phyloP scores from a whole-genome alignment of 2,888 invertebrate genomes.

The Ephialtes manifestator region DNA sequence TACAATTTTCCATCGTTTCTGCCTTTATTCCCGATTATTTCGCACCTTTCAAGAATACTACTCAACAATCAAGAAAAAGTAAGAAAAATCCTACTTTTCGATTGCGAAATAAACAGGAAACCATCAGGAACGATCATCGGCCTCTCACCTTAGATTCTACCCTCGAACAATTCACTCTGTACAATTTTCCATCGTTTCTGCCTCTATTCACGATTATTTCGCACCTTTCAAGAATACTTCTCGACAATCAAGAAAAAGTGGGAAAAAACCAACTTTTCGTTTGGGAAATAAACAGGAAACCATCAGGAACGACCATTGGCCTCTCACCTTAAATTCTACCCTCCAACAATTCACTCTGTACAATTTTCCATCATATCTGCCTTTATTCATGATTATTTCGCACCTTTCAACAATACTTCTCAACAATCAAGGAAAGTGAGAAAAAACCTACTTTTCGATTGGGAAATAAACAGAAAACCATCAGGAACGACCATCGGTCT shows the following conservation, averaged over 20 bases:
- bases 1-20: neutral
- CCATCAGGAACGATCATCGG: too few relatives aligned
- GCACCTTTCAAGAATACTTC: conserved; percentile 20
- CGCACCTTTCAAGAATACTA: conserved; percentile 16
- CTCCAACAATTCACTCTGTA: conserved; percentile 23
- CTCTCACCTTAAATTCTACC: conserved; percentile 57
- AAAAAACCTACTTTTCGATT: too few relatives aligned
- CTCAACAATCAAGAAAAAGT: neutral
- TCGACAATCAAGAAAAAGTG: neutral
- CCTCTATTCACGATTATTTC: neutral
- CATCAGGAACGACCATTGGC: too few relatives aligned
- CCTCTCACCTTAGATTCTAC: conserved; percentile 56
- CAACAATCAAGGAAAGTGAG: neutral
- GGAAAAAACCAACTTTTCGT: too few relatives aligned
- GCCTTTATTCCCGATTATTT: neutral
- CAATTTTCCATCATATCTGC: neutral
- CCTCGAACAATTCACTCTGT: conserved; percentile 26
- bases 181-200: neutral
- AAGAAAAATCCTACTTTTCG: too few relatives aligned
- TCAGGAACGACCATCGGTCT: too few relatives aligned
- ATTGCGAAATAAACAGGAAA: too few relatives aligned
- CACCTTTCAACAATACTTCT: conserved; percentile 18
- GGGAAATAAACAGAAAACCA: too few relatives aligned
- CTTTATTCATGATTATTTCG: neutral
- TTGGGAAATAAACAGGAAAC: too few relatives aligned